Evolutionary conservation across 2,113 vertebrate species (phyloP).

Genomic region (Tragelaphus scriptus): DNA sequence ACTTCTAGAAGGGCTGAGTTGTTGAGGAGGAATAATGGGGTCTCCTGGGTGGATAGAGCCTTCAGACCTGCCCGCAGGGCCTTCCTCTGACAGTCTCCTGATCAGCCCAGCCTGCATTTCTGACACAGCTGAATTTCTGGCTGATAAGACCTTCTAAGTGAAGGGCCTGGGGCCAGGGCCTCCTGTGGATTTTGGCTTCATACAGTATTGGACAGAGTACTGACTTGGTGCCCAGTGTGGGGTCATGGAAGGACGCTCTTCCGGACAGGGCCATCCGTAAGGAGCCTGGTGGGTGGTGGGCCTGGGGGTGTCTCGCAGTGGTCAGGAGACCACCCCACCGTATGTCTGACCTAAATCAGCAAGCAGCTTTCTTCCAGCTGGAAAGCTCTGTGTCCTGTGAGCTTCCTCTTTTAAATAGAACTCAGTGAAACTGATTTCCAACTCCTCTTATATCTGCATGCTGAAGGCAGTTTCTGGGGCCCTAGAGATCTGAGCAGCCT

Average conservation of each 20-base stretch:
- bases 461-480: neutral
- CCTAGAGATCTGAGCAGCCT: neutral
- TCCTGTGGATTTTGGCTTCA: neutral
- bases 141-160: neutral
- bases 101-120: neutral
- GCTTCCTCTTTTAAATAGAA: neutral
- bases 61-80: neutral
- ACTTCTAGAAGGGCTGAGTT: neutral
- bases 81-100: neutral
- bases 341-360: neutral
- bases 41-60: neutral
- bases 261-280: neutral
- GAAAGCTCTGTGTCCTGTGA: neutral
- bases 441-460: neutral
- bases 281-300: neutral
- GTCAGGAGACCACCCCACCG: neutral
- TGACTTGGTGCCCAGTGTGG: neutral
- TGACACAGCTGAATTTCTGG: neutral
- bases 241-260: neutral
- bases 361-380: neutral
- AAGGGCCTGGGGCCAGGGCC: neutral
- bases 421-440: neutral
- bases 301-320: neutral
- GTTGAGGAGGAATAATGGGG: neutral
- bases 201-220: neutral